Evolutionary conservation across 2,888 invertebrate species (phyloP).

Genomic region (Drosophila eohydei): DNA sequence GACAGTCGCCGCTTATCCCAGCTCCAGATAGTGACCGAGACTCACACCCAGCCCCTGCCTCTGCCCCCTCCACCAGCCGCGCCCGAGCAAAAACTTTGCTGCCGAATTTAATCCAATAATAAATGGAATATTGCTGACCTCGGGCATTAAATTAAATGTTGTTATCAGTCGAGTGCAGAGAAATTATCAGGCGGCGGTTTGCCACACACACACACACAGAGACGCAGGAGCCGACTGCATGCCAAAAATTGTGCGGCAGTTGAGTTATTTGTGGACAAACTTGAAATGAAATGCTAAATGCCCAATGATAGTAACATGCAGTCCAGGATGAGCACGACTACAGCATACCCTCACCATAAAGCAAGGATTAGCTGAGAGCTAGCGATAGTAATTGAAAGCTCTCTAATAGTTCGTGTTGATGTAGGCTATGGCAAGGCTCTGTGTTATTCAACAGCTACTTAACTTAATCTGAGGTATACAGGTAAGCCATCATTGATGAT

Average conservation of each 20-base stretch:
- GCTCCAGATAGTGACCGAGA: conserved; percentile 64
- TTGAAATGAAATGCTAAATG: conserved; percentile 52
- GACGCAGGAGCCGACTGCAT: not conserved
- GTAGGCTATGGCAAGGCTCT: too few relatives aligned
- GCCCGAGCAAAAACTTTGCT: conserved; percentile 75
- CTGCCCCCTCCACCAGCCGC: not conserved
- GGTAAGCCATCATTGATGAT: too few relatives aligned
- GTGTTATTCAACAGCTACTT: too few relatives aligned
- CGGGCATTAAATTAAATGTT: conserved; percentile 86
- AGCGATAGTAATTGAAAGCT: too few relatives aligned
- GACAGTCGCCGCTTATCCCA: conserved; percentile 64
- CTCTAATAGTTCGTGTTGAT: too few relatives aligned
- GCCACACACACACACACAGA: conserved; percentile 40
- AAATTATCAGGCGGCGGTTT: conserved; percentile 83
- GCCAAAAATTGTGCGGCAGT: conserved; percentile 30
- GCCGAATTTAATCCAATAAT: conserved; percentile 85
- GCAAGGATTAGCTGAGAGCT: too few relatives aligned
- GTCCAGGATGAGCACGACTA: not conserved
- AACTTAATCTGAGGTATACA: too few relatives aligned
- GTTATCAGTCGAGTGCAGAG: conserved; percentile 85
- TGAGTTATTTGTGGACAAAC: conserved; percentile 68
- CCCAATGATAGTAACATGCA: conserved; percentile 17
- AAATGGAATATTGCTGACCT: conserved; percentile 86
- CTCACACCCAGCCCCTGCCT: not conserved
- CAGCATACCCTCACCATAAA: conserved; percentile 6